phyloP scores from a whole-genome alignment of 2,113 vertebrate species.

The Seriola rivoliana region DNA sequence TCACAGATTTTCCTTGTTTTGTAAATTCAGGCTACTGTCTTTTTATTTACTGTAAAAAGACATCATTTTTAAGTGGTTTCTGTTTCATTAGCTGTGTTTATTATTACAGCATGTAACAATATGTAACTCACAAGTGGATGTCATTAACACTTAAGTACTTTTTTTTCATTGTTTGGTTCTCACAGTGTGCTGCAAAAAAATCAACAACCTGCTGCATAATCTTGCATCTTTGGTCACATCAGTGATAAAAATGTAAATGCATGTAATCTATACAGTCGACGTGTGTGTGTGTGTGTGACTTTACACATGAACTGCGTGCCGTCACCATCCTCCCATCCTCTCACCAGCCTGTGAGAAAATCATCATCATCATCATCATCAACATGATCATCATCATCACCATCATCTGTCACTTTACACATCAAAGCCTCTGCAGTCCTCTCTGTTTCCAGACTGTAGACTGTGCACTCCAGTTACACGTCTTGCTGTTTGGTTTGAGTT shows the following conservation, averaged over 20 bases:
- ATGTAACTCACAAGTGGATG: background rate
- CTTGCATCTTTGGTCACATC: background rate
- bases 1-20: background rate
- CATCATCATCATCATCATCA: constrained; percentile 38
- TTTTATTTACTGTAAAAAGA: background rate
- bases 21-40: background rate
- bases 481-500: constrained; percentile 68
- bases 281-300: constrained; percentile 8
- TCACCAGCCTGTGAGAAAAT: constrained; percentile 40
- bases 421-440: constrained; percentile 52
- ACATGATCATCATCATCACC: constrained; percentile 40
- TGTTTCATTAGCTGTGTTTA: background rate
- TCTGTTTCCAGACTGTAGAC: constrained; percentile 56
- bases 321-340: constrained; percentile 18
- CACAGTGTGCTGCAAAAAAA: background rate
- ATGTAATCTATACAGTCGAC: background rate
- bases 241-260: background rate
- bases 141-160: background rate
- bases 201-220: no score
- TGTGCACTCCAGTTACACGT: constrained; percentile 55
- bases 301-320: background rate
- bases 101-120: background rate
- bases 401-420: constrained; percentile 62
- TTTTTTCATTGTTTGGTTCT: background rate
- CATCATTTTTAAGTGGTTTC: background rate